Percentiles rank a stretch among this genome's conserved stretches.
These are phyloP conservation scores for Nymphalis urticae DNA, from an alignment of 2,888 invertebrate species.

Conservation along the genomic window DNA sequence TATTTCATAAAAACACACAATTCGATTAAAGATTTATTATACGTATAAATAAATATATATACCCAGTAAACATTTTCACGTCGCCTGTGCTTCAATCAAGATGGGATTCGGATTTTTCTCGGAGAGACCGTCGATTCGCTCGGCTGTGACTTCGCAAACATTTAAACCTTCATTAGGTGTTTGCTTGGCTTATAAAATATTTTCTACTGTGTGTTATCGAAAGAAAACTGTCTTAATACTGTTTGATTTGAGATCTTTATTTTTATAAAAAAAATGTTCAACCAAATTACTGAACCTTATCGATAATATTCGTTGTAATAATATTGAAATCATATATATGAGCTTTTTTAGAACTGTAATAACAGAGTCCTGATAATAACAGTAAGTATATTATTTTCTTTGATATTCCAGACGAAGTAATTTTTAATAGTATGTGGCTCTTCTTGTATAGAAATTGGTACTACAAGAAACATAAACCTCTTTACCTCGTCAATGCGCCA, in stretches of 20 bases:
- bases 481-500: no score
- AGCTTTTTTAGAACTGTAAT: no score
- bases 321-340: no score
- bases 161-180: slow-evolving; percentile 73
- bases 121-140: slow-evolving; percentile 46
- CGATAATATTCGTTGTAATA: not conserved
- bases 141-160: slow-evolving; percentile 69
- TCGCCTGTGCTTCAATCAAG: slow-evolving; percentile 44
- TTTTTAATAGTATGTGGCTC: no score
- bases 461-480: no score
- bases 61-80: slow-evolving; percentile 23
- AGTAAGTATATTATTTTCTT: no score
- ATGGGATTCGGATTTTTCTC: slow-evolving; percentile 45
- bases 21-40: not conserved
- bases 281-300: not conserved
- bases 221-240: slow-evolving; percentile 37
- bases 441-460: no score
- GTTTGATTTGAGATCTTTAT: slow-evolving; percentile 30
- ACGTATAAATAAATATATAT: not conserved
- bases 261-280: slow-evolving; percentile 1
- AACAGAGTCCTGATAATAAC: no score
- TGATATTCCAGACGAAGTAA: no score
- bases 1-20: not conserved
- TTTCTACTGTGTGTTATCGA: slow-evolving; percentile 45
- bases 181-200: slow-evolving; percentile 69